phyloP scores from a whole-genome alignment of 2,888 invertebrate genomes.

The Drosophila eohydei region DNA sequence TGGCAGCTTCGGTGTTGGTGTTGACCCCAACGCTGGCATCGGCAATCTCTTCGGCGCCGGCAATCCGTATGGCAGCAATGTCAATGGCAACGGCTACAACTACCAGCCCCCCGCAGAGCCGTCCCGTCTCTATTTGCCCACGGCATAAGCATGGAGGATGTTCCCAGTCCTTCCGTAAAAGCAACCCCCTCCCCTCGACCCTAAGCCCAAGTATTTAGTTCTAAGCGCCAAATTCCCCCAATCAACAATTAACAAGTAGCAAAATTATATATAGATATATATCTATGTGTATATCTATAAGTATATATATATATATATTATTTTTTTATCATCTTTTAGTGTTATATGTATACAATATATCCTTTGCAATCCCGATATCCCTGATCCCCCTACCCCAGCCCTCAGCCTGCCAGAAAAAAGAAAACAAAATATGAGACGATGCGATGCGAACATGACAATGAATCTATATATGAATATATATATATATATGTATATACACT shows the following conservation, averaged over 20 bases:
- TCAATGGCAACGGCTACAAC: conserved; percentile 67
- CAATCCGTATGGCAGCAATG: conserved; percentile 23
- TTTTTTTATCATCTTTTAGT: conserved; percentile 74
- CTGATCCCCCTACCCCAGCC: conserved; percentile 2
- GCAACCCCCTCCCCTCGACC: conserved; percentile 8
- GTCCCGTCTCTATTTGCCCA: conserved; percentile 74
- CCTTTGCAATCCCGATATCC: conserved; percentile 13
- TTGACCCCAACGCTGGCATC: too few species aligned
- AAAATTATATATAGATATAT: conserved; percentile 23
- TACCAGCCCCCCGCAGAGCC: conserved; percentile 74
- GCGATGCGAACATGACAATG: conserved; percentile 49
- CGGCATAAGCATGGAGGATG: conserved; percentile 56
- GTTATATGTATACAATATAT: conserved; percentile 61
- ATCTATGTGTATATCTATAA: neutral
- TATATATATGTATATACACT: conserved; percentile 77
- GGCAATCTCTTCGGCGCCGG: conserved; percentile 8
- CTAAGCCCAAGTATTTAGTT: conserved; percentile 71
- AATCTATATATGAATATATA: conserved; percentile 60
- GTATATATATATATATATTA: conserved; percentile 16
- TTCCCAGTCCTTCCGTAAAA: neutral
- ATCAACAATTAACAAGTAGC: conserved; percentile 55
- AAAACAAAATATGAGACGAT: conserved; percentile 33
- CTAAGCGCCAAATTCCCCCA: conserved; percentile 57
- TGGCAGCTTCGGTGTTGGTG: neutral
- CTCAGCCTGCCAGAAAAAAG: conserved; percentile 3